Evolutionary conservation across 2,888 invertebrate genomes (phyloP).

Genomic region (Apamea epomidion): DNA sequence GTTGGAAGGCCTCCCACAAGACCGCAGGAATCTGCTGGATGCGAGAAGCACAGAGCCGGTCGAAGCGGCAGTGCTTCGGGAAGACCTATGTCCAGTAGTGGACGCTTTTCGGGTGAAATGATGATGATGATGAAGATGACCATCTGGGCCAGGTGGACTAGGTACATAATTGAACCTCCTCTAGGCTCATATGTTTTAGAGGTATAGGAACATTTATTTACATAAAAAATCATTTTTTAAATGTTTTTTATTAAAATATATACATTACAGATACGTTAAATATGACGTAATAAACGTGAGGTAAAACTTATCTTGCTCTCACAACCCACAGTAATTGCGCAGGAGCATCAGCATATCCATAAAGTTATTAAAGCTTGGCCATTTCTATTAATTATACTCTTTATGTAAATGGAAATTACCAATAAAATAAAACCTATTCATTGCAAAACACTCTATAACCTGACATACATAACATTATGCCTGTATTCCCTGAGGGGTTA

Average conservation of each 20-base stretch:
- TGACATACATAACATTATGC: no score
- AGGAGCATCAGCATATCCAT: conserved; percentile 20
- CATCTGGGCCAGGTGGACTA: no score
- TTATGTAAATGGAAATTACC: conserved; percentile 1
- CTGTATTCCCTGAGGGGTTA: no score
- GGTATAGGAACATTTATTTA: not conserved
- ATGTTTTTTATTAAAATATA: conserved; percentile 11
- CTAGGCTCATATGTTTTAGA: not conserved
- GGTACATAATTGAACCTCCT: not conserved
- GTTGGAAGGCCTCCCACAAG: no score
- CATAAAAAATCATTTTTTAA: no score
- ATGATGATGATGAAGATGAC: no score
- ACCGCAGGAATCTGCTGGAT: no score
- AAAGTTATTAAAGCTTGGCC: conserved; percentile 3
- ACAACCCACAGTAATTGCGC: conserved; percentile 8
- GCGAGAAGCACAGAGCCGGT: no score
- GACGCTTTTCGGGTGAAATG: no score
- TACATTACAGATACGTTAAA: not conserved
- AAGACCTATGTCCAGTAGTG: no score
- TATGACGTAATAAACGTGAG: conserved; percentile 13
- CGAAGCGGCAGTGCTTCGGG: no score
- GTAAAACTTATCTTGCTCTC: conserved; percentile 10
- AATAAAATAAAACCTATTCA: not conserved
- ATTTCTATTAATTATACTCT: conserved; percentile 11
- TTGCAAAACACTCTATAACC: not conserved